Evolutionary conservation across 2,113 vertebrate genomes (phyloP).

Genomic region (Natator depressus): DNA sequence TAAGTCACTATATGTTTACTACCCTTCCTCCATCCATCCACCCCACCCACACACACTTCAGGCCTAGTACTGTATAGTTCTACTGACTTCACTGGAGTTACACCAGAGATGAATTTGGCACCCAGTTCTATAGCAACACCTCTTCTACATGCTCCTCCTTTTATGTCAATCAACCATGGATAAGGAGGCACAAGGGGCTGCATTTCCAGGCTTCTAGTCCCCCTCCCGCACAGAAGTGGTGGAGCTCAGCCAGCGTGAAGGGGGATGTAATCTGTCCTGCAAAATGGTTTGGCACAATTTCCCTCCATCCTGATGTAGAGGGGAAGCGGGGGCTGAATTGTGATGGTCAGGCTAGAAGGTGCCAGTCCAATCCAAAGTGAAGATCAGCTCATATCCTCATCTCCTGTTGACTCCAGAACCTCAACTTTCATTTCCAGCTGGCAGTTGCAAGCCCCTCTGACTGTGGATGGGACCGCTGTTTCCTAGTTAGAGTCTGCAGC

Average conservation of each 20-base stretch:
- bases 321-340: background rate
- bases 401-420: background rate
- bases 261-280: background rate
- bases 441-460: background rate
- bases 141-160: background rate
- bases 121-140: background rate
- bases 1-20: background rate
- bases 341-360: background rate
- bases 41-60: background rate
- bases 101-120: background rate
- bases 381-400: fast-evolving
- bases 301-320: background rate
- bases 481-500: background rate
- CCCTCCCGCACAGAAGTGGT: constrained; percentile 28
- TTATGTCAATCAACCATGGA: background rate
- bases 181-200: background rate
- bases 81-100: background rate
- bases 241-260: constrained; percentile 62
- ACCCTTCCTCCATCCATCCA: background rate
- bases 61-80: background rate
- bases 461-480: background rate
- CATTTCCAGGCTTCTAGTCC: background rate
- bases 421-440: background rate
- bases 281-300: background rate
- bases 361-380: background rate